A percentile compares a stretch with the other conserved stretches of the same genome.
Conservation (phyloP, 2,888 invertebrate species). For the Laspeyria flexula region DNA sequence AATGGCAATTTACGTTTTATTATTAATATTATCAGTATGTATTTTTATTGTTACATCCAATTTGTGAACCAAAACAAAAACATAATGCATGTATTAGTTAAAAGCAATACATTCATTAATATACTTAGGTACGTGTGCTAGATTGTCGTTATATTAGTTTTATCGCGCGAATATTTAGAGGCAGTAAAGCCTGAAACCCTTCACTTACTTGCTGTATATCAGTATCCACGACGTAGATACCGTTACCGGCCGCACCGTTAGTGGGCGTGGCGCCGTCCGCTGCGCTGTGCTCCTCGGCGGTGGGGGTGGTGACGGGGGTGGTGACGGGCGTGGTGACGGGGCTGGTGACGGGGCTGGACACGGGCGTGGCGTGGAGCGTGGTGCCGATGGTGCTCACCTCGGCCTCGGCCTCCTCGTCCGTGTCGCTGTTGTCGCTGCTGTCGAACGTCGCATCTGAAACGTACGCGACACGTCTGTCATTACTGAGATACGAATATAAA, state of each 20-base stretch:
- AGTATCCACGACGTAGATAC: conserved; percentile 10
- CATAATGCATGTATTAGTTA: too few relatives aligned
- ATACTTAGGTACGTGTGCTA: too few relatives aligned
- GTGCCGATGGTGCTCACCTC: conserved; percentile 23
- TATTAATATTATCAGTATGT: too few relatives aligned
- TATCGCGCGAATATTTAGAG: too few relatives aligned
- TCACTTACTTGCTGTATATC: conserved; percentile 10
- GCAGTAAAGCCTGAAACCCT: too few relatives aligned
- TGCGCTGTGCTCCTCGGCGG: background rate
- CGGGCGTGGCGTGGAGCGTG: conserved; percentile 9
- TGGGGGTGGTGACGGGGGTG: conserved; percentile 1
- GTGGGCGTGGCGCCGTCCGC: background rate
- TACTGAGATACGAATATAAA: background rate
- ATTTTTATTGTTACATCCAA: too few relatives aligned
- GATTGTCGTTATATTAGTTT: too few relatives aligned
- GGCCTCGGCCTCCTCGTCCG: conserved; percentile 58
- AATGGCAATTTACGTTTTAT: too few relatives aligned
- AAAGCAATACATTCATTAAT: too few relatives aligned
- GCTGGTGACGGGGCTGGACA: background rate
- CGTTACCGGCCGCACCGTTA: background rate
- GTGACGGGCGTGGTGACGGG: conserved; percentile 16
- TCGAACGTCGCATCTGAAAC: conserved; percentile 72
- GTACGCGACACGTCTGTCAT: background rate
- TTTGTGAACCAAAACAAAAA: too few relatives aligned
- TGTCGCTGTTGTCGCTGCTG: conserved; percentile 74